Evolutionary conservation across 2,888 invertebrate species (phyloP).

Genomic region (Ochropleura leucogaster): DNA sequence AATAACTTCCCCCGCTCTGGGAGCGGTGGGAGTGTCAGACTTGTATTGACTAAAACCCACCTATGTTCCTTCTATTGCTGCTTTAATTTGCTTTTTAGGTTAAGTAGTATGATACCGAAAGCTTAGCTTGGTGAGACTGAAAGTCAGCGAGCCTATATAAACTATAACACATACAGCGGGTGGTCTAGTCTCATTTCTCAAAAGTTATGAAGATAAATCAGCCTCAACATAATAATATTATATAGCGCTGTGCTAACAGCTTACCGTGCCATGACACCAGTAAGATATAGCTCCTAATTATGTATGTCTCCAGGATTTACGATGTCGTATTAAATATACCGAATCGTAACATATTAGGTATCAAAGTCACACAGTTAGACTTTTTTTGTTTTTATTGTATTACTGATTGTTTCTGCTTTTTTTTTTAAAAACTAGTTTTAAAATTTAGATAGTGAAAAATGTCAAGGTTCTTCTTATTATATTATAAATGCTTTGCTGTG

Average conservation of each 20-base stretch:
- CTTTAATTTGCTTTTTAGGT: too few species aligned
- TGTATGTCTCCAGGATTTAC: conserved; percentile 43
- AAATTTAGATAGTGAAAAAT: neutral
- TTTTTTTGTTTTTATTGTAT: neutral
- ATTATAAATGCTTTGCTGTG: too few species aligned
- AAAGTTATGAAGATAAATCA: conserved; percentile 29
- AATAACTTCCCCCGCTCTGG: too few species aligned
- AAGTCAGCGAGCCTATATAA: neutral
- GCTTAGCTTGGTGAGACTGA: neutral
- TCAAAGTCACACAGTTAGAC: neutral
- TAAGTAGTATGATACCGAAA: neutral
- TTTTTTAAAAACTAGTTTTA: neutral
- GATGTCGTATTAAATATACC: conserved; percentile 4
- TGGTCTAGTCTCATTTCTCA: neutral
- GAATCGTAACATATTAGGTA: neutral
- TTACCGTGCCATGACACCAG: conserved; percentile 32
- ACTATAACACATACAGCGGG: neutral
- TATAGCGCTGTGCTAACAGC: conserved; percentile 26
- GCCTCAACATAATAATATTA: conserved; percentile 24
- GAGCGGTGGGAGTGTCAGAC: too few species aligned
- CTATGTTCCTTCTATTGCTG: too few species aligned
- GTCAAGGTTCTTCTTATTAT: neutral
- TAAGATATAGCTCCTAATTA: conserved; percentile 48
- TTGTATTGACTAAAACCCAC: too few species aligned
- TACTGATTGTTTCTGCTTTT: neutral